phyloP scores from a whole-genome alignment of 2,888 invertebrate genomes.

The Idaea dimidiata region DNA sequence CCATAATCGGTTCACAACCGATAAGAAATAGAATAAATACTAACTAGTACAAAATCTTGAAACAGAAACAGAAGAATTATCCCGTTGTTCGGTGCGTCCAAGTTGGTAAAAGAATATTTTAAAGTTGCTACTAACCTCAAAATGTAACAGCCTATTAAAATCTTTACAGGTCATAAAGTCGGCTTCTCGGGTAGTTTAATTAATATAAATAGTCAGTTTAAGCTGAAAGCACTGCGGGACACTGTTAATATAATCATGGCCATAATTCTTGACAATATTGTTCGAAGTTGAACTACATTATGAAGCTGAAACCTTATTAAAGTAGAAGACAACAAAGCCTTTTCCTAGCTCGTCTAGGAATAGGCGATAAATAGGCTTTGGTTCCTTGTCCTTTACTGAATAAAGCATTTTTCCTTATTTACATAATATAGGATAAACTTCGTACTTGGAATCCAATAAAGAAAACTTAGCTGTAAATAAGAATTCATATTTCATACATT shows the following conservation, averaged over 20 bases:
- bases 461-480: no score
- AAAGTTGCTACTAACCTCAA: neutral
- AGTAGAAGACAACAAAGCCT: neutral
- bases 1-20: no score
- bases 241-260: neutral
- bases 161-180: neutral
- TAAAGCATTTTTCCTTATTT: neutral
- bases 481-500: no score
- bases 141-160: neutral
- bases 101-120: no score
- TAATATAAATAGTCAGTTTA: neutral
- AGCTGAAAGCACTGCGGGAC: neutral
- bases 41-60: no score
- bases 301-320: neutral
- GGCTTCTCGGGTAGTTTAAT: slow-evolving; percentile 4
- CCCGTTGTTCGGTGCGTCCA: neutral
- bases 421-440: no score
- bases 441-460: no score
- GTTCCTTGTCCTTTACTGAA: neutral
- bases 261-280: slow-evolving; percentile 7
- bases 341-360: neutral
- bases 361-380: no score
- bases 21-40: no score
- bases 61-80: no score
- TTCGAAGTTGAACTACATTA: neutral